Percentiles rank a stretch among this genome's conserved stretches.
Conservation (phyloP, 2,797 vertebrate species). For the Euphonia xanthogaster region DNA sequence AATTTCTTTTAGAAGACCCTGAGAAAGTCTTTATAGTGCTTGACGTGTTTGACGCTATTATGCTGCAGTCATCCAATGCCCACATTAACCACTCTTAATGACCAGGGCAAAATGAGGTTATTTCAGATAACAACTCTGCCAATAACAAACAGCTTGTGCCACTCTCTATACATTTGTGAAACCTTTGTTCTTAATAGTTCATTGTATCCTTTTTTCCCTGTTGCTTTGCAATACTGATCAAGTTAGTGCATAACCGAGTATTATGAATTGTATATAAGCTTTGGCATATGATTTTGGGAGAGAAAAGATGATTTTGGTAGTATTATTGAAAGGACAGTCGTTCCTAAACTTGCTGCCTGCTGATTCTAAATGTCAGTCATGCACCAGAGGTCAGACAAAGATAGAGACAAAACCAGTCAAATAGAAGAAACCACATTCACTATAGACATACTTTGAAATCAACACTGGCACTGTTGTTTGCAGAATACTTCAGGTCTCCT, state of each 20-base stretch:
- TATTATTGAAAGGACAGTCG: background rate
- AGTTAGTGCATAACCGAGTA: rapidly evolving
- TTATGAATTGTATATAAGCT: background rate
- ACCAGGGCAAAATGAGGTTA: background rate
- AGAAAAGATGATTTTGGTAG: background rate
- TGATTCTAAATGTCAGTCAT: background rate
- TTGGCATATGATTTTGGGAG: rapidly evolving
- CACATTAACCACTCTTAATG: background rate
- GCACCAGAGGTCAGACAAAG: background rate
- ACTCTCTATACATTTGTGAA: background rate
- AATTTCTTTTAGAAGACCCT: background rate
- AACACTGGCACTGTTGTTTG: background rate
- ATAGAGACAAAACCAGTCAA: background rate
- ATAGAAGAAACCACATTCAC: background rate
- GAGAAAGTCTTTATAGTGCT: background rate
- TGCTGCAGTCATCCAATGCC: background rate
- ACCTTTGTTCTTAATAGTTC: background rate
- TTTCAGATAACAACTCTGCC: background rate
- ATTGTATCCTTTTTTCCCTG: background rate
- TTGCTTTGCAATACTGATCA: background rate
- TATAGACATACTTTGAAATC: background rate
- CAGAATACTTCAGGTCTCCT: background rate
- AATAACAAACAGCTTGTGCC: background rate
- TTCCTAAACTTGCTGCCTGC: background rate
- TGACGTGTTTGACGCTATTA: background rate